Evolutionary conservation across 2,113 vertebrate species (phyloP).

Genomic region (Phasianus colchicus): DNA sequence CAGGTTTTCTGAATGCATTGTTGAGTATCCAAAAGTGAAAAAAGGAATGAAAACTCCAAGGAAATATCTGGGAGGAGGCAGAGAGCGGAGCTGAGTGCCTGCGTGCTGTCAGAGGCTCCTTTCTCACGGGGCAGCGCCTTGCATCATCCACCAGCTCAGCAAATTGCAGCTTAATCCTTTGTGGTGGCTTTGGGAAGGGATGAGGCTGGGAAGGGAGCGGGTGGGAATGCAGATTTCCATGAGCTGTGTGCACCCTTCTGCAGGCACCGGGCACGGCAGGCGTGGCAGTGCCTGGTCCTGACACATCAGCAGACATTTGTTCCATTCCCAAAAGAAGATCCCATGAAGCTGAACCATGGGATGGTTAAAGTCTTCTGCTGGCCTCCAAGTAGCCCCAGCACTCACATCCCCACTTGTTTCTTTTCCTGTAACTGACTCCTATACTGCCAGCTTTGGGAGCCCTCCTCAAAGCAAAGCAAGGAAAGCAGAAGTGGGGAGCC

Average conservation of each 20-base stretch:
- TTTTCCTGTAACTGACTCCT: not conserved
- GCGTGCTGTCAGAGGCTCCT: not conserved
- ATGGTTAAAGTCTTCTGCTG: not conserved
- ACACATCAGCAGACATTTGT: not conserved
- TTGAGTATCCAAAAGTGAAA: constrained; percentile 24
- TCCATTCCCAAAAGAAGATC: not conserved
- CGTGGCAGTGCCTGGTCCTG: not conserved
- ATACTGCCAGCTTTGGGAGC: not conserved
- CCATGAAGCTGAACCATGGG: not conserved
- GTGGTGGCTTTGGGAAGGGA: not conserved
- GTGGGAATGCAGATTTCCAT: not conserved
- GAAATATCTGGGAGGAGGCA: constrained; percentile 51
- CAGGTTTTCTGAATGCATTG: constrained; percentile 58
- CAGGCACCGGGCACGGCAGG: not conserved
- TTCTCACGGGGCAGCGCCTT: not conserved
- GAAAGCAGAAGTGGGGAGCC: not conserved
- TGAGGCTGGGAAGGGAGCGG: not conserved
- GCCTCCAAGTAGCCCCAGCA: not conserved
- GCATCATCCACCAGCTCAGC: constrained; percentile 24
- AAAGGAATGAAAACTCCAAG: not conserved
- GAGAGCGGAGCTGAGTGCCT: not conserved
- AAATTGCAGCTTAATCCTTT: not conserved
- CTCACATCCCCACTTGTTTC: not conserved
- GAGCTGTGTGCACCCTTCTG: not conserved
- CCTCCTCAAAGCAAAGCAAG: not conserved